A percentile compares a stretch with the other conserved stretches of the same genome.
Conservation (phyloP, 64 coral and sea anemone species). For the Dendronephthya gigantea region DNA sequence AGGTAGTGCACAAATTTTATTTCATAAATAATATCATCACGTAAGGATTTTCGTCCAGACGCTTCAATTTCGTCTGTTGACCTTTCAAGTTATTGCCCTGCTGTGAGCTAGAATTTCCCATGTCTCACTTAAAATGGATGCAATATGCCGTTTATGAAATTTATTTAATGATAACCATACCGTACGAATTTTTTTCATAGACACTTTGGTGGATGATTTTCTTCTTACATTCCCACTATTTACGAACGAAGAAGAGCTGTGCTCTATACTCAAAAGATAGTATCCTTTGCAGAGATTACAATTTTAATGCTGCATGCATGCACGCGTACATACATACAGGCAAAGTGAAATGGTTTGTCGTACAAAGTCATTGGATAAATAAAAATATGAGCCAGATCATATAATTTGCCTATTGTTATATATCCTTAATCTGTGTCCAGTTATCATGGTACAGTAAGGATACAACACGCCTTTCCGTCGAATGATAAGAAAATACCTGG, state of each 20-base stretch:
- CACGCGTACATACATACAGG: too few species aligned
- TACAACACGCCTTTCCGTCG: neutral
- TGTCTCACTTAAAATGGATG: too few species aligned
- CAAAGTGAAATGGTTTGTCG: neutral
- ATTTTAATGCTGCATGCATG: too few species aligned
- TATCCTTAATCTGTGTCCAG: neutral
- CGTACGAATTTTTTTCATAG: neutral
- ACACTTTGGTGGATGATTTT: conserved; percentile 12
- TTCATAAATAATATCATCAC: too few species aligned
- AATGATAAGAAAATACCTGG: neutral
- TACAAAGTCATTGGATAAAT: too few species aligned
- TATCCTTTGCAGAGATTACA: conserved; percentile 13
- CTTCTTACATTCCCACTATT: neutral
- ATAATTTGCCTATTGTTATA: neutral
- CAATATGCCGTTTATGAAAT: too few species aligned
- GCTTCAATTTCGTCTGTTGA: neutral
- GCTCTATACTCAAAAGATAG: conserved; percentile 14
- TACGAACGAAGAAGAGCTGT: conserved; percentile 11
- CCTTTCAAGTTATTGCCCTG: neutral
- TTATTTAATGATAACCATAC: too few species aligned
- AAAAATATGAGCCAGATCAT: neutral
- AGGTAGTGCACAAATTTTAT: too few species aligned
- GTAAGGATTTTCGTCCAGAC: neutral
- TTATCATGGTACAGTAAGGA: conserved; percentile 3
- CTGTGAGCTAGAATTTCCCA: too few species aligned